phyloP scores from a whole-genome alignment of 1,140 invertebrate genomes.

The Spodoptera litura region DNA sequence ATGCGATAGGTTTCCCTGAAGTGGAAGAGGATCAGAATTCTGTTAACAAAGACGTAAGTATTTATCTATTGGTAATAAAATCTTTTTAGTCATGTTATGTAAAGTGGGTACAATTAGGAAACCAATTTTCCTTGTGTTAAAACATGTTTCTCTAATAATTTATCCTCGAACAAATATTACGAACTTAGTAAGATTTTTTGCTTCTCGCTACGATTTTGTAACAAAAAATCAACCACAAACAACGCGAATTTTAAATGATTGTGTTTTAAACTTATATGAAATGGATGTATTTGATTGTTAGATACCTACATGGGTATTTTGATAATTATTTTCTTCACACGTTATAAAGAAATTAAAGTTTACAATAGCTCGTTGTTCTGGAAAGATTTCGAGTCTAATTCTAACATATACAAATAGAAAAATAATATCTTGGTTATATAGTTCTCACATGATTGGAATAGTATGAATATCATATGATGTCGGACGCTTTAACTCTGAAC shows the following conservation, averaged over 20 bases:
- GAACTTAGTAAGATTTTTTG: not conserved
- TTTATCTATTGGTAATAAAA: not conserved
- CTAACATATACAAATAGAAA: too few relatives aligned
- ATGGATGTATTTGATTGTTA: too few relatives aligned
- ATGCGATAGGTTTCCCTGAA: slow-evolving; percentile 75
- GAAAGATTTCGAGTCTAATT: too few relatives aligned
- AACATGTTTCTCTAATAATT: slow-evolving; percentile 10
- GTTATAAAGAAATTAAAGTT: too few relatives aligned
- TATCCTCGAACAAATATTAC: slow-evolving; percentile 19
- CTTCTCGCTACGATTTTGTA: not conserved
- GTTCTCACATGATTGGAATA: too few relatives aligned
- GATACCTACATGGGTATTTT: too few relatives aligned
- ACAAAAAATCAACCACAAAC: slow-evolving; percentile 9
- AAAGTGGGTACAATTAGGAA: not conserved
- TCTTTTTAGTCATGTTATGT: not conserved
- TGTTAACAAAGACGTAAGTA: slow-evolving; percentile 72
- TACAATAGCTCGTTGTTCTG: too few relatives aligned
- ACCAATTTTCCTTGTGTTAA: slow-evolving; percentile 6
- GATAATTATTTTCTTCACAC: too few relatives aligned
- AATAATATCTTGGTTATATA: too few relatives aligned
- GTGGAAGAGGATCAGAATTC: slow-evolving; percentile 67
- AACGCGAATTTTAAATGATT: too few relatives aligned
- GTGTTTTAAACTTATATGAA: too few relatives aligned
- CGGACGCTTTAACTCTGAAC: not conserved
- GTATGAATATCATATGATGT: not conserved